Evolutionary conservation across 2,797 vertebrate species (phyloP), one percentile per base, ranked within the genome.

Genomic region (Chanos chanos): DNA sequence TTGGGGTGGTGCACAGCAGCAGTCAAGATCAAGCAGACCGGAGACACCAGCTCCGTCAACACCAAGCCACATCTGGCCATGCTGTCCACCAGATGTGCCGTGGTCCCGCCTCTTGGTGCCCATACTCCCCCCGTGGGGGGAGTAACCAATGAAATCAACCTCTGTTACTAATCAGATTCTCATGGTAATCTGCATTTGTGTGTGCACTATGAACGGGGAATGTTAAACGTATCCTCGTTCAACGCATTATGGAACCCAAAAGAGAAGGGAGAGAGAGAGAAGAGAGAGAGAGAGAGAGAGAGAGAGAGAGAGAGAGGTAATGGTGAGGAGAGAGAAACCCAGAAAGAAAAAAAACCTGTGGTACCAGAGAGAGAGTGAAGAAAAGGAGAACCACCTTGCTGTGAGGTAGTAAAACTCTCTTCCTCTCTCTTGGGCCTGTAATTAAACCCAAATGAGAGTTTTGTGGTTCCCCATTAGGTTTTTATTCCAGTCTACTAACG

Each of bases 361-460:
- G 34, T 6, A 28, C 13, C 28, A 50, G 83, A 19, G 78, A 79
- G 75, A 5, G n/a, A 53, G 28, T 72, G 58, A 77, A 24, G 76
- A 30, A 45, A 25, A 44, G 24, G 30, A 39, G 18, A 56, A 33
- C 28, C 36, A 47, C 59, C 60, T 64, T 52, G 49, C 40, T 62
- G 55, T 28, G 48, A 61, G 47, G 47, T 52, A 40, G 22, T 71
- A 76, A 73, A 79, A 71, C 41, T 52, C 48, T 57, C 47, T 61
- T 70, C 71, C 68, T 65, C 36, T 15, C 61, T 48, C 40, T 30
- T 49, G 10, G 43, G 36, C 28, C 34, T 59, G 30, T 69, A 76
- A 77, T 76, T 72, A 71, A 76, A 71, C 28, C 70, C 70, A 71
- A 79, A 77, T 72, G 70, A 76, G 62, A 67, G 48, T 71, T 81